Percentiles rank a stretch among this genome's conserved stretches.
Evolutionary conservation across 1,140 invertebrate species (phyloP).

Genomic region (Ostrea edulis): DNA sequence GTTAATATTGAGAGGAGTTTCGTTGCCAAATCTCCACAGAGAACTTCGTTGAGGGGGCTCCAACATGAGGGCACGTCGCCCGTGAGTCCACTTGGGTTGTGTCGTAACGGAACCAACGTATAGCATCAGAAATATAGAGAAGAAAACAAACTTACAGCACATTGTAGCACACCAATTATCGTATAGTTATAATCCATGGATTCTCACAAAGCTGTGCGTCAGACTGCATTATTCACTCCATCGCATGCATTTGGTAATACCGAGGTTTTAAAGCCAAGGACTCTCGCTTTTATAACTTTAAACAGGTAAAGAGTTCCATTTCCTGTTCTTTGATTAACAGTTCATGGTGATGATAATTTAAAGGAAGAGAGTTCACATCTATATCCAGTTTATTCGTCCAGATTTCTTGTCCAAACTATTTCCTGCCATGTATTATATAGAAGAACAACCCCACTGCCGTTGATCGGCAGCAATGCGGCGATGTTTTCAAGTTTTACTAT

Average conservation of each 20-base stretch:
- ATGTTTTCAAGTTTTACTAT: constrained; percentile 6
- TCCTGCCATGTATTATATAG: not conserved
- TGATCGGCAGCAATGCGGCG: not conserved
- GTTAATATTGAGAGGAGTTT: constrained; percentile 94
- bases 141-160: not conserved
- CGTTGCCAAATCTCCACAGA: constrained; percentile 96
- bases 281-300: not conserved
- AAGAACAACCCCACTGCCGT: not conserved
- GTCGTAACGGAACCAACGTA: not conserved
- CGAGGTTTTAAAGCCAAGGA: not conserved
- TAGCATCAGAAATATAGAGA: not conserved
- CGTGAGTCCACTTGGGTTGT: constrained; percentile 8
- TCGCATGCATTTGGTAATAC: not conserved
- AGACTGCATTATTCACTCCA: constrained; percentile 9
- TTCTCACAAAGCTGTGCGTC: not conserved
- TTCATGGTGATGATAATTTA: constrained; percentile 9
- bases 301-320: not conserved
- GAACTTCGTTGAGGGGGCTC: constrained; percentile 93
- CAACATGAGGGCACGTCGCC: constrained; percentile 86
- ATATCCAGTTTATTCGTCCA: not conserved
- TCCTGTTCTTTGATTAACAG: constrained; percentile 28
- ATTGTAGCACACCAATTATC: constrained; percentile 15
- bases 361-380: constrained; percentile 1
- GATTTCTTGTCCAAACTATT: not conserved
- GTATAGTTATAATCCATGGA: constrained; percentile 32